Percentiles rank a stretch among this genome's conserved stretches.
These are phyloP conservation scores for Hydrocynus forskahlii DNA, from an alignment of 2,797 vertebrate species.

Conservation along the genomic window DNA sequence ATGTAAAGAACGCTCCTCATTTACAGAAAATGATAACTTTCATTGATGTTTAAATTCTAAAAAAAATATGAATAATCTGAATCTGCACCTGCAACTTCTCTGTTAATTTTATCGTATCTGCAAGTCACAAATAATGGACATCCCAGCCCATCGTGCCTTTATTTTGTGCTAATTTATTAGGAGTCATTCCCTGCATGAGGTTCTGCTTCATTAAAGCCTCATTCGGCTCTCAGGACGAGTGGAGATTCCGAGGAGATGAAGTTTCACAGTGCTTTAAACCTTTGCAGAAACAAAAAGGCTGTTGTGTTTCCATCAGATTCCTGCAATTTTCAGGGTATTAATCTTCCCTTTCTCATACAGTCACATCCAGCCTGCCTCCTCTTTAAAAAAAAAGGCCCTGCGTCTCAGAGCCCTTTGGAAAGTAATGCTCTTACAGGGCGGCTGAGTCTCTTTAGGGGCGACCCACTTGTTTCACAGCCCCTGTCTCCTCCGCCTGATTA, in stretches of 20 bases:
- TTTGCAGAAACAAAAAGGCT: conserved; percentile 33
- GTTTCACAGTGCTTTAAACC: conserved; percentile 17
- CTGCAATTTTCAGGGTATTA: conserved; percentile 75
- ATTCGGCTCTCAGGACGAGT: not conserved
- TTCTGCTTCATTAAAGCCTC: not conserved
- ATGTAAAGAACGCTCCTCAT: no score
- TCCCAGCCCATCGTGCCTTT: no score
- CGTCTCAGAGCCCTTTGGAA: conserved; percentile 76
- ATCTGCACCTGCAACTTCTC: no score
- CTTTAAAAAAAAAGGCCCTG: conserved; percentile 62
- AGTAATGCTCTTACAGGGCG: conserved; percentile 86
- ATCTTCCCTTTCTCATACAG: conserved; percentile 66
- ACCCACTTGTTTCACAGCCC: conserved; percentile 85
- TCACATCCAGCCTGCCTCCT: conserved; percentile 69
- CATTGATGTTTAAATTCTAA: no score
- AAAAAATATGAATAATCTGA: no score
- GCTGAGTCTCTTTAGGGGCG: conserved; percentile 82
- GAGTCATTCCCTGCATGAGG: no score
- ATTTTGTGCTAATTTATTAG: no score
- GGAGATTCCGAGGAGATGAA: not conserved
- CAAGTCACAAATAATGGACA: no score
- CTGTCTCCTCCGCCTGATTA: conserved; percentile 94
- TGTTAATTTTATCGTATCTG: no score
- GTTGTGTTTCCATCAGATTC: conserved; percentile 65
- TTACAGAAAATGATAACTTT: no score